phyloP scores from a whole-genome alignment of 2,113 vertebrate species.

The Turdus rufiventris region DNA sequence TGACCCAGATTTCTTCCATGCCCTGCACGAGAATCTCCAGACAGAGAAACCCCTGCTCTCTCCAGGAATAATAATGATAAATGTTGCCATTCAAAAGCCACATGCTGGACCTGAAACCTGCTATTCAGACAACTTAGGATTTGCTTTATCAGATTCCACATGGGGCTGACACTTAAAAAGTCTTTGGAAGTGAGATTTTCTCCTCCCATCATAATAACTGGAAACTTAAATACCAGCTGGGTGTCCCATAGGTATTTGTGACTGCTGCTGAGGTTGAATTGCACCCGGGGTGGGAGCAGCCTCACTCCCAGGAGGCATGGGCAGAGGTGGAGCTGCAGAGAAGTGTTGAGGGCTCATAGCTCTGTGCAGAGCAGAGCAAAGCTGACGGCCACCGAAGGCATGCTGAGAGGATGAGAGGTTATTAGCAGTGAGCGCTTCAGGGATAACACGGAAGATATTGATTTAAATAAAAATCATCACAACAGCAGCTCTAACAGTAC shows the following conservation, averaged over 20 bases:
- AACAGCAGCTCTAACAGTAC: neutral
- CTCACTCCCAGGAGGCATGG: fast-evolving
- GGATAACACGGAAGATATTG: neutral
- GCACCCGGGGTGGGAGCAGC: fast-evolving
- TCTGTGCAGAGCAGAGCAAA: neutral
- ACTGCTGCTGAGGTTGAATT: neutral
- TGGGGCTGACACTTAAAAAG: neutral
- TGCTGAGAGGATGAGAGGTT: slow-evolving; percentile 1
- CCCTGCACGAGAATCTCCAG: neutral
- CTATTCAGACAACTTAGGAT: neutral
- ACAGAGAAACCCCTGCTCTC: neutral
- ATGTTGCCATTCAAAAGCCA: neutral
- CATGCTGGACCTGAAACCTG: neutral
- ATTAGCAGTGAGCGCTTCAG: neutral
- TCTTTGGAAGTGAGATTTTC: neutral
- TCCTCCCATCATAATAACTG: neutral
- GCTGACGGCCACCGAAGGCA: neutral
- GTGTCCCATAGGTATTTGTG: neutral
- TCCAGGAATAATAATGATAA: neutral
- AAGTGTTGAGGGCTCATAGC: fast-evolving
- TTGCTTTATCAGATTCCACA: neutral
- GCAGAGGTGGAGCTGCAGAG: neutral
- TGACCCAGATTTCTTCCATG: neutral
- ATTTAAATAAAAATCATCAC: slow-evolving; percentile 37
- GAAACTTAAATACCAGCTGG: neutral